Evolutionary conservation across 1,140 invertebrate genomes (phyloP).

Genomic region (Temnothorax longispinosus): DNA sequence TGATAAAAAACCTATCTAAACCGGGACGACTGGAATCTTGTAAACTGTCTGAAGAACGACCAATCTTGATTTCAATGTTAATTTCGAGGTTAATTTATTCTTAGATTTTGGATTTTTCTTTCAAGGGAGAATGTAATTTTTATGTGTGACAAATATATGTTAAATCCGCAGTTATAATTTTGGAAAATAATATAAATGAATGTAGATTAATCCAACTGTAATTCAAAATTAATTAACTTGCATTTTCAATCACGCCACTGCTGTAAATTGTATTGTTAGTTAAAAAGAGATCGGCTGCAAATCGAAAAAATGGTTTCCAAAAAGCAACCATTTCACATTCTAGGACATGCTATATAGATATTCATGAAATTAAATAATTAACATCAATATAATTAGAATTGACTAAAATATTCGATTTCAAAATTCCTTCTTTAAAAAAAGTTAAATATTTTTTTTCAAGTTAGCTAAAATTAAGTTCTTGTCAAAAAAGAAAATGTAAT

Average conservation of each 20-base stretch:
- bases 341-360: background rate
- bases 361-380: background rate
- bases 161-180: background rate
- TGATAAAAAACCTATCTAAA: slow-evolving; percentile 3
- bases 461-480: too few relatives aligned
- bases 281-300: too few relatives aligned
- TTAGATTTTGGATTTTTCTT: background rate
- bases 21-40: background rate
- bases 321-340: background rate
- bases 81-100: background rate
- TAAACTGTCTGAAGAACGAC: background rate
- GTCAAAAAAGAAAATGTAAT: too few relatives aligned
- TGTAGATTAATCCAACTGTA: background rate
- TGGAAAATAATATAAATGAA: background rate
- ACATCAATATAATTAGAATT: background rate
- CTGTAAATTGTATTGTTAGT: background rate
- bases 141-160: background rate
- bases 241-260: background rate
- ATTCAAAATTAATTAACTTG: background rate
- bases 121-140: background rate
- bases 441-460: too few relatives aligned
- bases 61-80: slow-evolving; percentile 7
- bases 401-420: background rate
- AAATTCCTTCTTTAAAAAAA: too few relatives aligned
- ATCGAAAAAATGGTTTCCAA: background rate